Evolutionary conservation across 2,797 vertebrate genomes (phyloP).

Genomic region (Argyrosomus regius): DNA sequence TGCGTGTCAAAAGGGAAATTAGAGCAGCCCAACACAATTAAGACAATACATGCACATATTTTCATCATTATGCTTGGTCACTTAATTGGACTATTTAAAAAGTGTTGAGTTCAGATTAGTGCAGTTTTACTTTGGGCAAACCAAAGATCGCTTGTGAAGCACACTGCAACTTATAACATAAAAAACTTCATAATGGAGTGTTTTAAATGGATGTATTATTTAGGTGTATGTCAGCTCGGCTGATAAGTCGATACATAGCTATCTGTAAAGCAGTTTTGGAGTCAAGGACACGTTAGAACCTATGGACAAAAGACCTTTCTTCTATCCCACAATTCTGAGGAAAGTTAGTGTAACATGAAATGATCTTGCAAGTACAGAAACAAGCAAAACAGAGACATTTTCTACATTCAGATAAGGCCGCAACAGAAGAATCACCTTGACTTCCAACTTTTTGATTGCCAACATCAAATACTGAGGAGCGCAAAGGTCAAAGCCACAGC

Average conservation of each 20-base stretch:
- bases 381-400: constrained; percentile 15
- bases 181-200: constrained; percentile 10
- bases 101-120: constrained; percentile 10
- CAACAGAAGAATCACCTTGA: constrained; percentile 51
- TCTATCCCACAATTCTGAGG: constrained; percentile 12
- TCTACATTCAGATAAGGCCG: constrained; percentile 55
- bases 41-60: constrained; percentile 28
- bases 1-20: constrained; percentile 62
- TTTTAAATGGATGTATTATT: constrained; percentile 2
- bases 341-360: constrained; percentile 18
- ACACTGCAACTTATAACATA: constrained; percentile 1
- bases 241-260: background rate
- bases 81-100: constrained; percentile 43
- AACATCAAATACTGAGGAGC: constrained; percentile 47
- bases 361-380: constrained; percentile 12
- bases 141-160: background rate
- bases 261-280: constrained; percentile 9
- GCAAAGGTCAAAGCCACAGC: constrained; percentile 65
- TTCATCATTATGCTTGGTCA: constrained; percentile 30
- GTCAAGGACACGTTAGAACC: constrained; percentile 44
- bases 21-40: constrained; percentile 46
- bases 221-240: background rate
- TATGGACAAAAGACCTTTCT: constrained; percentile 19
- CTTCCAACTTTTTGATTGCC: constrained; percentile 66
- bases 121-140: background rate